Evolutionary conservation across 2,113 vertebrate genomes (phyloP).

Genomic region (Malurus cyaneus): DNA sequence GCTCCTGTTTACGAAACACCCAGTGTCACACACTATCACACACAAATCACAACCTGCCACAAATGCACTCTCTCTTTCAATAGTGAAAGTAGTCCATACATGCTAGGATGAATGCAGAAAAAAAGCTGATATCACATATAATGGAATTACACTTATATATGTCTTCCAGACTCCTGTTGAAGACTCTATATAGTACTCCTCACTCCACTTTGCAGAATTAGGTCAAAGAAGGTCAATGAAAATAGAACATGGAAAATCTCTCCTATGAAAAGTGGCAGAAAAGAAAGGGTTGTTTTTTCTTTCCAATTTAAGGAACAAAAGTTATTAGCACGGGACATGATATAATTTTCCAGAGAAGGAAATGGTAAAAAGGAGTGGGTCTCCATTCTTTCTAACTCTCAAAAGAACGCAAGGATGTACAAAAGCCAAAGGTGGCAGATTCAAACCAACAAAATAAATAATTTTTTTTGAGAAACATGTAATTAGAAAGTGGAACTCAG

Average conservation of each 20-base stretch:
- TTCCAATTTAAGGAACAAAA: slow-evolving; percentile 2
- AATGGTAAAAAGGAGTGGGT: background rate
- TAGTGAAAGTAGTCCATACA: background rate
- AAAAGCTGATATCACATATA: background rate
- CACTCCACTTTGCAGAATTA: background rate
- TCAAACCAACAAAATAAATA: background rate
- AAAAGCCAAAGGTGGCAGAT: background rate
- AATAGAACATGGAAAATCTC: slow-evolving; percentile 23
- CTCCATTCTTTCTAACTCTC: background rate
- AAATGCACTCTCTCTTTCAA: background rate
- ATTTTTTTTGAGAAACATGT: background rate
- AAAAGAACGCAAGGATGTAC: background rate
- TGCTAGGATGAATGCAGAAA: background rate
- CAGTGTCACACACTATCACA: background rate
- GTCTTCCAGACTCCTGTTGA: background rate
- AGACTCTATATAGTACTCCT: background rate
- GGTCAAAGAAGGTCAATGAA: slow-evolving; percentile 27
- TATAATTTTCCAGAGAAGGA: background rate
- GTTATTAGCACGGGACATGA: background rate
- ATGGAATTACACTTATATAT: background rate
- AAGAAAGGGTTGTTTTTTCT: background rate
- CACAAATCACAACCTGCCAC: background rate
- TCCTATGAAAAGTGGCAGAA: background rate
- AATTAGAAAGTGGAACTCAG: background rate
- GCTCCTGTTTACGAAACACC: background rate